phyloP scores from a whole-genome alignment of 2,888 invertebrate species.

The Coelinius sp. region DNA sequence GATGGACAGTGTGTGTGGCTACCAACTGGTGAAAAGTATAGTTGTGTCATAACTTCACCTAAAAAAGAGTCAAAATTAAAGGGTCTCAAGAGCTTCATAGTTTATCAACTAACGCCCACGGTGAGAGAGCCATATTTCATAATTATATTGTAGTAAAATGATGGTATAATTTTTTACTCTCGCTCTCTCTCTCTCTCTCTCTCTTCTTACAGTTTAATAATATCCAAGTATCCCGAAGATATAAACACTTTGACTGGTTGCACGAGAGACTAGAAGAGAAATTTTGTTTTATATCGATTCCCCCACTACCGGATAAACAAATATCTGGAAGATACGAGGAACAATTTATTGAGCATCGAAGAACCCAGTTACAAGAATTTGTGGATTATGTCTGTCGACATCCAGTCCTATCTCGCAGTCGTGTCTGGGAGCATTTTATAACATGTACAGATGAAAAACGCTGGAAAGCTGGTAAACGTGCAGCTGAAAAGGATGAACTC shows the following conservation, averaged over 20 bases:
- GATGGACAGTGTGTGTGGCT: constrained; percentile 86
- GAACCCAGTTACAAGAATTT: constrained; percentile 95
- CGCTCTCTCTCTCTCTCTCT: no score
- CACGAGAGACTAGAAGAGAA: constrained; percentile 95
- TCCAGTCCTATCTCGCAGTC: constrained; percentile 91
- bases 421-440: constrained; percentile 97
- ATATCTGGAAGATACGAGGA: constrained; percentile 98
- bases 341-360: constrained; percentile 94
- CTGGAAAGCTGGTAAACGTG: constrained; percentile 97
- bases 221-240: constrained; percentile 93
- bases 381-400: constrained; percentile 97
- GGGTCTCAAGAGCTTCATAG: constrained; percentile 97
- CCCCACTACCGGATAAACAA: constrained; percentile 98
- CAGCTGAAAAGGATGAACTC: constrained; percentile 94
- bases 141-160: no score
- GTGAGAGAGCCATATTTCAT: no score
- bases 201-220: constrained; percentile 80
- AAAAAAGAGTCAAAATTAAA: constrained; percentile 98
- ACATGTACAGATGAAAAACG: constrained; percentile 97
- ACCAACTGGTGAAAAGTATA: constrained; percentile 81
- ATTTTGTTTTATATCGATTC: constrained; percentile 94
- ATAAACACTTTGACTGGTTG: constrained; percentile 99
- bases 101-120: constrained; percentile 95
- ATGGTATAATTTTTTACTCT: no score
- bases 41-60: constrained; percentile 92